Evolutionary conservation across 2,797 vertebrate genomes (phyloP).

Genomic region (Eremophila alpestris): DNA sequence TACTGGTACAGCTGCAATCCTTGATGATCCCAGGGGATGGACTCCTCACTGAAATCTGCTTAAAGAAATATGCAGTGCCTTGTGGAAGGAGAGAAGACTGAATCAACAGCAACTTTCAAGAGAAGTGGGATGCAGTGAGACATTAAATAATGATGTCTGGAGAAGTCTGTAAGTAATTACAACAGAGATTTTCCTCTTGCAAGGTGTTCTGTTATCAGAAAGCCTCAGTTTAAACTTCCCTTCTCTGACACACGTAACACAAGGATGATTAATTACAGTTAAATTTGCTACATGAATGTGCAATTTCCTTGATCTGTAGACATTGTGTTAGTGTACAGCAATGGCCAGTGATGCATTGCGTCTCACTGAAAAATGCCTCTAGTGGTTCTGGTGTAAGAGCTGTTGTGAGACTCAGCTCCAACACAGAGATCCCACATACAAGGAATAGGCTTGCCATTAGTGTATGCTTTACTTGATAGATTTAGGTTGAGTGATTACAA

Average conservation of each 20-base stretch:
- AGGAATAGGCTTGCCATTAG: neutral
- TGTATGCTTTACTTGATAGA: neutral
- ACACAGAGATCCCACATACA: neutral
- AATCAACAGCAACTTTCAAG: neutral
- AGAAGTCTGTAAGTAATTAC: neutral
- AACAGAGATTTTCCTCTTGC: neutral
- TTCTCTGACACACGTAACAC: neutral
- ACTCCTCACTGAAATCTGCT: neutral
- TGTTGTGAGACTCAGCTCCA: neutral
- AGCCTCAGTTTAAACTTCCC: neutral
- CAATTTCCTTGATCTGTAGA: neutral
- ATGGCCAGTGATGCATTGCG: neutral
- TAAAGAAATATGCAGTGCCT: neutral
- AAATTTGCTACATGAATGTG: neutral
- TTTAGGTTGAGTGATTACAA: conserved; percentile 2
- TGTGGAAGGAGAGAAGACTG: neutral
- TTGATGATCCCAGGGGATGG: neutral
- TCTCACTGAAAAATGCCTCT: neutral
- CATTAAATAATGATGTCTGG: neutral
- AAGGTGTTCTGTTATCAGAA: neutral
- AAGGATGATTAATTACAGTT: neutral
- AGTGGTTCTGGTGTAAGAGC: neutral
- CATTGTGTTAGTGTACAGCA: neutral
- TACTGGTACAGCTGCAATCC: neutral
- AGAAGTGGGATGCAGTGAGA: neutral